Evolutionary conservation across 2,888 invertebrate species (phyloP), one percentile per base, ranked within the genome.

Genomic region (Pheosia gnoma): DNA sequence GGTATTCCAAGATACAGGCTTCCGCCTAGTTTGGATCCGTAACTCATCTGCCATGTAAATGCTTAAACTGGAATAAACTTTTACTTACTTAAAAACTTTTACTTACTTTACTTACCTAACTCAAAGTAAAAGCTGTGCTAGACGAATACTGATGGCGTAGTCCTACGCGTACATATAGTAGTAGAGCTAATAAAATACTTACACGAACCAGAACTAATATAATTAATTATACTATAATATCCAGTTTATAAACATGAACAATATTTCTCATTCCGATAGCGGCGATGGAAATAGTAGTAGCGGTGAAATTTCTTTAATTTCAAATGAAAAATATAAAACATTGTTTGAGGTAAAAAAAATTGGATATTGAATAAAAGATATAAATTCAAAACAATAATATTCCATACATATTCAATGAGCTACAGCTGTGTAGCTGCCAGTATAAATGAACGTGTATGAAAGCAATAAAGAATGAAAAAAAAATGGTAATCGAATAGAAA

Each of bases 401-500:
- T 62, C 62, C 55, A 67, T 72, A 60, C 63, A 73, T 66, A 73
- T 73, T 73, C 71, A 74, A 67, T 41, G 59, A 66, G 25, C 43
- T 70, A 66, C 63, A 68, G 59, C 59, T 59, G 39, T 38, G 41
- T 9, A 37, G 25, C 51, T 58, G 57, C 56, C 62, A 37, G 57
- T 47, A 57, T 41, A 59, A 71, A 72, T 70, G 63, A 64, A 74
- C 67, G 63, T 69, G 72, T 63, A 67, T 61, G 66, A 68, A 71
- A 77, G 68, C 68, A 75, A 77, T 75, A 73, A 79, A 74, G 69
- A 66, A 72, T 77, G 78, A 74, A 72, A 75, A 73, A 71, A 25
- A 25, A 25, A 71, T 76, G 70, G 77, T 81, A 84, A 87, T 88
- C 81, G 78, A 85, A 86, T 80, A 83, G 80, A 81, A 82, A 81